Evolutionary conservation across 1,140 invertebrate species (phyloP).

Genomic region (Panulirus ornatus): DNA sequence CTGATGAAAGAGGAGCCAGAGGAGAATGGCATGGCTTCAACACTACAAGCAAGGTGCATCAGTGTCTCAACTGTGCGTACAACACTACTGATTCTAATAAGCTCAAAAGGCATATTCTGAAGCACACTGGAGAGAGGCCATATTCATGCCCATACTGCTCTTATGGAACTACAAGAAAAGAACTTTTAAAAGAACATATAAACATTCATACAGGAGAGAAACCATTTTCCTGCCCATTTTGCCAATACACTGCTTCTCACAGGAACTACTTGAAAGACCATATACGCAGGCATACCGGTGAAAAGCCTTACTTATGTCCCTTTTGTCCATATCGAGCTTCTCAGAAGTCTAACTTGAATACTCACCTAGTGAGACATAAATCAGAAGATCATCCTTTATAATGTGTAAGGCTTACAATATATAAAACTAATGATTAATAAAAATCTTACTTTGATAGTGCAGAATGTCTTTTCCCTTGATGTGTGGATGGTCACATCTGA

Average conservation of each 20-base stretch:
- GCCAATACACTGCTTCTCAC: constrained; percentile 21
- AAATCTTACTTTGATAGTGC: no score
- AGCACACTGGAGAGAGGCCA: constrained; percentile 31
- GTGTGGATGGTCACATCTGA: no score
- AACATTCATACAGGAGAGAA: constrained; percentile 35
- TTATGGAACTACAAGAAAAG: constrained; percentile 35
- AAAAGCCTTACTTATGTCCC: constrained; percentile 7
- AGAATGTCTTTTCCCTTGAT: no score
- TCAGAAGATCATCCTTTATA: background rate
- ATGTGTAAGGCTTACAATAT: no score
- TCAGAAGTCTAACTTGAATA: constrained; percentile 11
- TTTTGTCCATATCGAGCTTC: constrained; percentile 18
- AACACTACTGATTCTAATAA: constrained; percentile 36
- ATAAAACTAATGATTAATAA: no score
- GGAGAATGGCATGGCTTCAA: constrained; percentile 30
- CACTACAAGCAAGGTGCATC: constrained; percentile 25
- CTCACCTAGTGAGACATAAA: constrained; percentile 6
- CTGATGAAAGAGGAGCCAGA: constrained; percentile 18
- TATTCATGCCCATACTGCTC: constrained; percentile 20
- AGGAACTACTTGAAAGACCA: constrained; percentile 18
- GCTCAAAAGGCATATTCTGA: constrained; percentile 17
- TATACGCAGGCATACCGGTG: constrained; percentile 33
- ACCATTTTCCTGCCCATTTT: constrained; percentile 19
- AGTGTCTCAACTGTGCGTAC: constrained; percentile 28
- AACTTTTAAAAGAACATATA: constrained; percentile 33